Percentiles rank a stretch among this genome's conserved stretches.
Evolutionary conservation across 2,888 invertebrate genomes (phyloP).

Genomic region (Sarcophaga variegata): DNA sequence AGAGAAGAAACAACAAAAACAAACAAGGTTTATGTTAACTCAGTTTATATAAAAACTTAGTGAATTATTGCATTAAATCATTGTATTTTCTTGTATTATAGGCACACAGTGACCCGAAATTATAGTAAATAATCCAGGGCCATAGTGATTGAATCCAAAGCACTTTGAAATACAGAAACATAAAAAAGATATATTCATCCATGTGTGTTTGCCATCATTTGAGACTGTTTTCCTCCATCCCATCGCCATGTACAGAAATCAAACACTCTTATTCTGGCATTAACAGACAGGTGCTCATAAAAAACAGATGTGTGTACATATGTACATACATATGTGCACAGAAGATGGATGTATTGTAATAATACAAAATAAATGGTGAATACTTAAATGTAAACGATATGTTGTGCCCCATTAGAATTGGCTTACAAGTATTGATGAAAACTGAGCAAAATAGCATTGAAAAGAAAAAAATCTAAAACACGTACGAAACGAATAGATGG

Average conservation of each 20-base stretch:
- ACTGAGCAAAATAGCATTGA: neutral
- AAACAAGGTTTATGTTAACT: too few species aligned
- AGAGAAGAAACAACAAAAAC: neutral
- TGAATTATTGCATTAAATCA: slow-evolving; percentile 59
- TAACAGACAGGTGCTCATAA: neutral
- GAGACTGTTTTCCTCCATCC: neutral
- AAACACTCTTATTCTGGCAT: neutral
- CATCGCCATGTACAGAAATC: neutral
- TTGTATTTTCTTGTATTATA: slow-evolving; percentile 13
- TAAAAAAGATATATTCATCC: slow-evolving; percentile 17
- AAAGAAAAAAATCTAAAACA: slow-evolving; percentile 51
- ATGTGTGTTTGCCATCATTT: neutral
- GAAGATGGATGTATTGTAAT: too few species aligned
- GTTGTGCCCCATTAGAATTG: neutral
- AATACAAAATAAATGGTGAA: too few species aligned
- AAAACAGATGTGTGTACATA: neutral
- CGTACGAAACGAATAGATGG: slow-evolving; percentile 44
- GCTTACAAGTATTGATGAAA: neutral
- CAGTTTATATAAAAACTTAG: neutral
- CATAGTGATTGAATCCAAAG: neutral
- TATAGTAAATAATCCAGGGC: slow-evolving; percentile 51
- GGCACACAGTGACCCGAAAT: slow-evolving; percentile 41
- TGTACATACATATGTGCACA: too few species aligned
- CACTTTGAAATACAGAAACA: neutral
- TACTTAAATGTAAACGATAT: slow-evolving; percentile 7